Base-by-base conservation (phyloP, 1,140 invertebrate genomes). In the Calosoma granatense region DNA sequence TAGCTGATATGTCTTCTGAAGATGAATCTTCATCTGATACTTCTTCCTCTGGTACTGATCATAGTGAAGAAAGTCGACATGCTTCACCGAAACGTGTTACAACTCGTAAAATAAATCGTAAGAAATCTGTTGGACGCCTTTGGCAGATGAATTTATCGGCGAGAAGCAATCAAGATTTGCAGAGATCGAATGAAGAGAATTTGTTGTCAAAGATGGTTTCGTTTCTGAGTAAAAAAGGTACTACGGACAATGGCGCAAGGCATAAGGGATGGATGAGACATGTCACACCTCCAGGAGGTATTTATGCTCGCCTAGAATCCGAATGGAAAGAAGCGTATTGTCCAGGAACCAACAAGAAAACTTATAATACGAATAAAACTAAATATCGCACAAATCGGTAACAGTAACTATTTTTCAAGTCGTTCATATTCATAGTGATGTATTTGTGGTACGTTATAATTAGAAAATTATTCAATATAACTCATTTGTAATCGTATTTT, bases 121-220 rank as follows among this genome's bases (percentile, higher is more conserved):
- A 53, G 21, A 68, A 69, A 54, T 63, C 64, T 3, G 64, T 66
- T 20, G 76, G 73, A 20, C 76, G 82, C 41, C 78, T 82, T 60
- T 92, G 89, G 89, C 83, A 81, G 55, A 66, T 78, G 6, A 82
- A 86, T 58, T 72, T 86, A 43, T 86, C 84, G 1, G 82, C 86
- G 20, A 78, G 88, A 58, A 88, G 84, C 64, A 92, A 92, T 73
- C 89, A 92, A 69, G 88, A 92, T 67, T 84, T 86, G 63, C 89
- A 91, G 70, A 72, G 89, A 20, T 83, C 89, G 51, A 86, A 82
- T 64, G 89, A 92, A 71, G 89, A 92, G 74, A 80, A 79, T 61
- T 78, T 81, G 1, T 78, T 84, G 39, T 74, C 79, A 41, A 82
- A 87, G 68, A 86, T 90, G 75, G 72, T 86, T 36, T 74, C 89